A percentile compares a stretch with the other conserved stretches of the same genome.
Evolutionary conservation across 2,113 vertebrate species (phyloP).

Genomic region (Poecile atricapillus): DNA sequence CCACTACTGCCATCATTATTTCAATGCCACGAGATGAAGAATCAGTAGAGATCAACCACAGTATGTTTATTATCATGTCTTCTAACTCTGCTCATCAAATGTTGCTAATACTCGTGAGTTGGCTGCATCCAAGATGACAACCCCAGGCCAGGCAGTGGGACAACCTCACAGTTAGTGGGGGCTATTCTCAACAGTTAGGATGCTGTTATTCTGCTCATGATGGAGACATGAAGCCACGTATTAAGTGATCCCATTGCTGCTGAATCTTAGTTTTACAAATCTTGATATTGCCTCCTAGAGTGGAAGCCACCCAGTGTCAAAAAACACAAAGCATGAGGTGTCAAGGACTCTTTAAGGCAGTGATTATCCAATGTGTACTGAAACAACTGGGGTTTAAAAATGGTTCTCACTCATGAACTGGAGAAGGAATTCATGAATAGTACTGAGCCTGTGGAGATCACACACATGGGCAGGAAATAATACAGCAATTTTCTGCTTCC

Average conservation of each 20-base stretch:
- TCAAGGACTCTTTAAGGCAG: neutral
- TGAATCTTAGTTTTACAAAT: neutral
- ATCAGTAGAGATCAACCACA: neutral
- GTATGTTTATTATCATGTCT: neutral
- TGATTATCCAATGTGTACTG: neutral
- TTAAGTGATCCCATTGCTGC: neutral
- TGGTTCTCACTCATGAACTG: neutral
- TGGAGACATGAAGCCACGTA: neutral
- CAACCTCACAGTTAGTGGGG: neutral
- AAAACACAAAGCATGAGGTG: neutral
- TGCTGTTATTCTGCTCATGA: neutral
- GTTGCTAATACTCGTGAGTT: neutral
- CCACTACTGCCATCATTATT: neutral
- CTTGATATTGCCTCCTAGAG: neutral
- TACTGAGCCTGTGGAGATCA: neutral
- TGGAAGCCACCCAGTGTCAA: neutral
- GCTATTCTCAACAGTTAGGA: neutral
- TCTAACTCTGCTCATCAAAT: neutral
- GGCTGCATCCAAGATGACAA: neutral
- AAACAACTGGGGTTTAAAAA: neutral
- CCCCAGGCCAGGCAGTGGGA: neutral
- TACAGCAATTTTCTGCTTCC: neutral
- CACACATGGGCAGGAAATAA: neutral
- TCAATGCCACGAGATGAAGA: neutral
- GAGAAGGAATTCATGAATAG: neutral